Percentiles rank a stretch among this genome's conserved stretches.
phyloP scores from a whole-genome alignment of 1,140 invertebrate species.

The Lordiphosa clarofinis region DNA sequence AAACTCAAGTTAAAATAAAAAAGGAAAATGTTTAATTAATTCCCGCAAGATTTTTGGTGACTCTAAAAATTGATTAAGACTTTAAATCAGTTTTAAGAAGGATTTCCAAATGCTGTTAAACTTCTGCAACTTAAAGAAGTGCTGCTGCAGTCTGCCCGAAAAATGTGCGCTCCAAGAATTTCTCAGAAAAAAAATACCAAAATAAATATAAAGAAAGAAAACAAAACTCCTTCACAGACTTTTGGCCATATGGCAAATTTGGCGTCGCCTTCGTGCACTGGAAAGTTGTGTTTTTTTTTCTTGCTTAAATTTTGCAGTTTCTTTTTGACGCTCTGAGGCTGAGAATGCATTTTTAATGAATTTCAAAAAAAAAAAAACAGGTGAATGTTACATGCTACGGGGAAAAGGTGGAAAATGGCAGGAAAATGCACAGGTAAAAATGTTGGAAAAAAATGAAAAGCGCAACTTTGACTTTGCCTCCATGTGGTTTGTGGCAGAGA shows the following conservation, averaged over 20 bases:
- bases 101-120: conserved; percentile 12
- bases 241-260: conserved; percentile 54
- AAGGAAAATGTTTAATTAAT: too few species aligned
- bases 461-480: conserved; percentile 46
- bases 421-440: conserved; percentile 15
- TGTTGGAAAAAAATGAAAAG: conserved; percentile 39
- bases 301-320: conserved; percentile 52
- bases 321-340: conserved; percentile 38
- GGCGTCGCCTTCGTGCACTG: conserved; percentile 25
- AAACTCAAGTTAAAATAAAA: too few species aligned
- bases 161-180: conserved; percentile 12
- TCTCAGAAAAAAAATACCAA: conserved; percentile 22
- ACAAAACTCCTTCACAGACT: conserved; percentile 30
- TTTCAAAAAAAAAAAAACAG: conserved; percentile 29
- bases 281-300: conserved; percentile 19
- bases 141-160: conserved; percentile 8
- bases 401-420: conserved; percentile 18
- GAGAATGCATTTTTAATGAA: conserved; percentile 63
- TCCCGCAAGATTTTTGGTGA: too few species aligned
- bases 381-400: conserved; percentile 44
- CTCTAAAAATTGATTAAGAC: neutral
- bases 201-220: conserved; percentile 1
- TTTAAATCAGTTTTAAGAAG: neutral
- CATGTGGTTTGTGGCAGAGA: conserved; percentile 13
- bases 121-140: conserved; percentile 27